phyloP scores from a whole-genome alignment of 2,113 vertebrate genomes.

The Mobula birostris region DNA sequence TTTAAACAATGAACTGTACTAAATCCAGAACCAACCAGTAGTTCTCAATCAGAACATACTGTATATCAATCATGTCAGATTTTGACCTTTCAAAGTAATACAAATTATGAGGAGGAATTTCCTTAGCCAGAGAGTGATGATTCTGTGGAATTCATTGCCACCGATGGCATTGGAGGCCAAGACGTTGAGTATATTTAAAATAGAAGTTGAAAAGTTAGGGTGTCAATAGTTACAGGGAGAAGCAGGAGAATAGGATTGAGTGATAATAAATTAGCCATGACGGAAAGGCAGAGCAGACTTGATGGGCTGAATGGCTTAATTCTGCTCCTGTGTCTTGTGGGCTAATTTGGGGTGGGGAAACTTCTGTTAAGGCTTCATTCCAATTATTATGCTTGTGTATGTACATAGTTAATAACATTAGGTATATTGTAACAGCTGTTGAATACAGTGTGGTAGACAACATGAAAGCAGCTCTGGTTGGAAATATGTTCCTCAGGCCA shows the following conservation, averaged over 20 bases:
- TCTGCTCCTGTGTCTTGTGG: too few species aligned
- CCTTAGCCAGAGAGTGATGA: too few species aligned
- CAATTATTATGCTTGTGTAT: slow-evolving; percentile 66
- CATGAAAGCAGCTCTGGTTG: slow-evolving; percentile 47
- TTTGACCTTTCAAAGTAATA: neutral
- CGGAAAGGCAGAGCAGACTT: too few species aligned
- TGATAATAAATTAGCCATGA: too few species aligned
- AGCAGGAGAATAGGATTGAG: too few species aligned
- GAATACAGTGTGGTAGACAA: slow-evolving; percentile 45
- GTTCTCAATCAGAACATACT: neutral
- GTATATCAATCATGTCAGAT: neutral
- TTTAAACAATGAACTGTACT: neutral
- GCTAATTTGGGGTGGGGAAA: neutral
- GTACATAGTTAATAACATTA: slow-evolving; percentile 71
- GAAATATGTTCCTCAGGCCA: slow-evolving; percentile 41
- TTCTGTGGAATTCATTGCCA: too few species aligned
- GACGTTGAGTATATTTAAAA: too few species aligned
- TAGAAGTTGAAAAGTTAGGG: too few species aligned
- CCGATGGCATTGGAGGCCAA: too few species aligned
- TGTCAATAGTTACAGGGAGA: too few species aligned
- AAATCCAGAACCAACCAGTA: neutral
- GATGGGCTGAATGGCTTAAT: too few species aligned
- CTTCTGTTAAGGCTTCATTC: neutral
- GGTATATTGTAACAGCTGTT: slow-evolving; percentile 52
- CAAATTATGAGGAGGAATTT: neutral